phyloP scores from a whole-genome alignment of 1,140 invertebrate species.

The Drosophila ohnishii region DNA sequence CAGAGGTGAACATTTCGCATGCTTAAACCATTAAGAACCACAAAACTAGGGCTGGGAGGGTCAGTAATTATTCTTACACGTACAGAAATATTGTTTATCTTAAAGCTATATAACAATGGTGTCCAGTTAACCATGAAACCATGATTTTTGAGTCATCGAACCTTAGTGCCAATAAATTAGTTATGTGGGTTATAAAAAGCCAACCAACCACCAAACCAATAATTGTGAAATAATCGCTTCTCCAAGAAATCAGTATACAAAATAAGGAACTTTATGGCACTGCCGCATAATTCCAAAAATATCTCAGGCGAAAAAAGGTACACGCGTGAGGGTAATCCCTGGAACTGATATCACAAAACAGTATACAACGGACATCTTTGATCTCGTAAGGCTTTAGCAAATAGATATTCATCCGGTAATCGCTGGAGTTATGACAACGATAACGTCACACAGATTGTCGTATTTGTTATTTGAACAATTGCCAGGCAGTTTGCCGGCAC shows the following conservation, averaged over 20 bases:
- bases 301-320: not conserved
- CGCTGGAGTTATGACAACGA: constrained; percentile 34
- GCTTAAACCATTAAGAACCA: constrained; percentile 16
- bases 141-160: constrained; percentile 34
- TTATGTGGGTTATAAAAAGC: constrained; percentile 29
- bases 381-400: constrained; percentile 23
- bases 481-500: constrained; percentile 29
- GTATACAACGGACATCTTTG: constrained; percentile 20
- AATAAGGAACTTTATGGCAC: not conserved
- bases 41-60: not conserved
- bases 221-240: constrained; percentile 21
- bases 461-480: constrained; percentile 65
- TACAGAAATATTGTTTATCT: constrained; percentile 15
- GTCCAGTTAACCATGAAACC: constrained; percentile 10
- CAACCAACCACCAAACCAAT: constrained; percentile 12
- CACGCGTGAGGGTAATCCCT: constrained; percentile 10
- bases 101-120: constrained; percentile 11
- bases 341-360: constrained; percentile 13
- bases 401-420: constrained; percentile 32
- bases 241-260: constrained; percentile 40
- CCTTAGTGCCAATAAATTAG: constrained; percentile 14
- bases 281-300: constrained; percentile 7
- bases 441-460: constrained; percentile 53
- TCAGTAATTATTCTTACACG: constrained; percentile 10
- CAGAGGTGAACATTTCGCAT: constrained; percentile 8